Evolutionary conservation across 2,113 vertebrate genomes (phyloP).

Genomic region (Kobus ellipsiprymnus): DNA sequence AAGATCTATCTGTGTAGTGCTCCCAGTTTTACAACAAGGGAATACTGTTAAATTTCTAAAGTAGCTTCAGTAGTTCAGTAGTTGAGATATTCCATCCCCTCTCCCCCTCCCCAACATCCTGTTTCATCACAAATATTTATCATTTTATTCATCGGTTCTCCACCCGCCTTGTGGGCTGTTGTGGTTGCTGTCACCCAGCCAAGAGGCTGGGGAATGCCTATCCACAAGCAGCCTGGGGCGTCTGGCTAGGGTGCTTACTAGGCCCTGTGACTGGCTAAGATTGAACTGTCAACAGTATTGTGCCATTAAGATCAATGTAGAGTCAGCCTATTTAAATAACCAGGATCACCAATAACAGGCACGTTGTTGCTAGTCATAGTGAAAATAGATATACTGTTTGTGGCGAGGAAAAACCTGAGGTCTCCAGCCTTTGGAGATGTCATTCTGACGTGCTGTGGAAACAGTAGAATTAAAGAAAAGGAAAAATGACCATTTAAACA

Average conservation of each 20-base stretch:
- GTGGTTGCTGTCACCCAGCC: slow-evolving; percentile 50
- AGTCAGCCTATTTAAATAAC: background rate
- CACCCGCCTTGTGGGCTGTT: background rate
- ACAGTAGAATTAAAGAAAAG: background rate
- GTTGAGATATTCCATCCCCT: background rate
- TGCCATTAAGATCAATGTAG: background rate
- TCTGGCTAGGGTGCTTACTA: background rate
- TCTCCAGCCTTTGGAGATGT: background rate
- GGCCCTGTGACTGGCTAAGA: background rate
- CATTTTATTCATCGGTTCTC: slow-evolving; percentile 48
- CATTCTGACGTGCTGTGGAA: background rate
- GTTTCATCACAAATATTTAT: slow-evolving; percentile 63
- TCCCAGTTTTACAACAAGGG: slow-evolving; percentile 26
- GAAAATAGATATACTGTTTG: background rate
- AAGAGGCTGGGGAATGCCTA: slow-evolving; percentile 25
- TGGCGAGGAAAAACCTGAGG: background rate
- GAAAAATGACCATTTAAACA: background rate
- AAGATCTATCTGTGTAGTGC: background rate
- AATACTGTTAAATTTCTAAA: background rate
- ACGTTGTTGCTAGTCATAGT: background rate
- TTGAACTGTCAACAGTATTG: background rate
- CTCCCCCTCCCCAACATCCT: background rate
- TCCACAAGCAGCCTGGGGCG: background rate
- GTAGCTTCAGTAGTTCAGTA: background rate
- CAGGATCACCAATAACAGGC: background rate